Base-by-base conservation (phyloP, 2,888 invertebrate genomes). In the Hydroisotoma schaefferi region DNA sequence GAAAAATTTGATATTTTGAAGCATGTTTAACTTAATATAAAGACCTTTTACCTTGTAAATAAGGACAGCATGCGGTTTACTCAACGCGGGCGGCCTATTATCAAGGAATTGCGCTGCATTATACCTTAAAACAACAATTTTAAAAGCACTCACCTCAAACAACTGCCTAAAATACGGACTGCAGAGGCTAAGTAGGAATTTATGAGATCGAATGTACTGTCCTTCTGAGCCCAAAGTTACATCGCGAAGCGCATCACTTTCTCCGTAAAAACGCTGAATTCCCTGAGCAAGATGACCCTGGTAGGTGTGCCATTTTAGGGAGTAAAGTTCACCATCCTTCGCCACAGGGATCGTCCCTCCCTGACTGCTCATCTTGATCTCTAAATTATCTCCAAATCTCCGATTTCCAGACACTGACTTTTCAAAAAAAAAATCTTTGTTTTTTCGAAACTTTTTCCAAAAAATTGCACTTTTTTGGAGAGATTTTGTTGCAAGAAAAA, bases 161-260 rank as follows among this genome's bases (percentile, higher is more conserved):
- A 68, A 56, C 15, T 64, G 47, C 43, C 68, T 72, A 29, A 72
- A 70, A 55, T 66, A 69, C 1, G 70, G 72, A 55, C 70, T 70
- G 27, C 68, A 67, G 2, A 70, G 33, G 1, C 64, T 57, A 18
- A 72, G 33, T 0, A 65, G 37, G 1, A 70, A 10, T 58, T 65
- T 67, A 26, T 72, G 70, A 5, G 66, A 66, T 29, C 61, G 38
- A 54, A 70, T 56, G n/a, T 56, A 67, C 22, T 66, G 53, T 6
- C 72, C 72, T 23, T 67, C 68, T 22, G 69, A 63, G 0, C 63
- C 69, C 20, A 72, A 26, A 1, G 65, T 70, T 2, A 68, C 62
- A 44, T 68, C 68, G 4, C 65, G 61, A 48, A 65, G 37, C 6
- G 55, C 47, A 22, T 58, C 61, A 8, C 47, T 49, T 18, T 63